phyloP scores from a whole-genome alignment of 2,888 invertebrate species.

The Erynnis tages region DNA sequence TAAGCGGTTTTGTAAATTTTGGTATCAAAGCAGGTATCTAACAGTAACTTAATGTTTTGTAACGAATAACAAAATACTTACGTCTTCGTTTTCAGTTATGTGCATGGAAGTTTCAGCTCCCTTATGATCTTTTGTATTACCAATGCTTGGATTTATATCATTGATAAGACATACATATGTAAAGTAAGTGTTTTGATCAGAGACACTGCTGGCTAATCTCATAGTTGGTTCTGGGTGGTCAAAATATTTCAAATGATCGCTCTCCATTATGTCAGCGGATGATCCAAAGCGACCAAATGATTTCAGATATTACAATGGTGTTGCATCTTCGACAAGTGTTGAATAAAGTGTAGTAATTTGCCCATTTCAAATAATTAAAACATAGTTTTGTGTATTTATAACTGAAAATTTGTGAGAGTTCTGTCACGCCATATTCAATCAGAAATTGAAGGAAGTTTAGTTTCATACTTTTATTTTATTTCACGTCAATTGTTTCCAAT shows the following conservation, averaged over 20 bases:
- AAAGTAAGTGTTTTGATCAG: conserved; percentile 60
- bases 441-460: conserved; percentile 9
- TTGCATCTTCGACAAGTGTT: background rate
- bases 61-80: conserved; percentile 31
- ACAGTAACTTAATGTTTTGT: too few species aligned
- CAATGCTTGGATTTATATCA: conserved; percentile 45
- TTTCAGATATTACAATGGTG: background rate
- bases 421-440: conserved; percentile 26
- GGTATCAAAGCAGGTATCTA: too few species aligned
- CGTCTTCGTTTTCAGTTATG: conserved; percentile 37
- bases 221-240: conserved; percentile 35
- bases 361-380: too few species aligned
- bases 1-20: too few species aligned
- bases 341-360: background rate
- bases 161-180: conserved; percentile 63
- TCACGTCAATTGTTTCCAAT: too few species aligned
- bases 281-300: background rate
- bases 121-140: conserved; percentile 3
- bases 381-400: background rate
- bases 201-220: conserved; percentile 51
- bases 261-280: conserved; percentile 3
- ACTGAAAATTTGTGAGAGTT: conserved; percentile 7
- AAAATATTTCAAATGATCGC: conserved; percentile 12
- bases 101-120: background rate
- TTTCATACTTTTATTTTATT: background rate